Evolutionary conservation across 2,888 invertebrate genomes (phyloP).

Genomic region (Allygus modestus): DNA sequence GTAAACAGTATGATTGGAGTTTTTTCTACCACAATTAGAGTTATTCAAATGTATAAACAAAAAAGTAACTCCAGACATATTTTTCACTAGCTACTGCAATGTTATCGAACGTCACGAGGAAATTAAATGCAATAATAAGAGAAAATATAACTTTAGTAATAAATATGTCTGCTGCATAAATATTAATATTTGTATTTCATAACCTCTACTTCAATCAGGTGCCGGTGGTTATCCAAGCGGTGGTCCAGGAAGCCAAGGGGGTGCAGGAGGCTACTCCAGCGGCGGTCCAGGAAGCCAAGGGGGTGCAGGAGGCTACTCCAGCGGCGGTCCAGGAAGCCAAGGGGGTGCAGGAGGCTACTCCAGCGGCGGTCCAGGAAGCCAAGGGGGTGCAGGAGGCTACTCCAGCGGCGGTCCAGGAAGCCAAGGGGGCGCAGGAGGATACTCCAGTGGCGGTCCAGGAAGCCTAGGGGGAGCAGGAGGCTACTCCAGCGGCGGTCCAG

Average conservation of each 20-base stretch:
- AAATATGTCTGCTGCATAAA: no score
- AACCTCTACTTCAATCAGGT: background rate
- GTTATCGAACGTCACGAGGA: no score
- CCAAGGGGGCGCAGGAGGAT: background rate
- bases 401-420: background rate
- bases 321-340: conserved; percentile 23
- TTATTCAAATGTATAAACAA: no score
- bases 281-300: conserved; percentile 4
- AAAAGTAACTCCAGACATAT: no score
- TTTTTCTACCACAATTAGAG: no score
- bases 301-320: background rate
- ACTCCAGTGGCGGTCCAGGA: conserved; percentile 10
- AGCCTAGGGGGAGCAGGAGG: background rate
- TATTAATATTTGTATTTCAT: no score
- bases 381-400: conserved; percentile 57
- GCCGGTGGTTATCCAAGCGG: conserved; percentile 69
- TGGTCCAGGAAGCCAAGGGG: conserved; percentile 59
- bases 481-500: background rate
- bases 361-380: background rate
- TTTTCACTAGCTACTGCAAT: no score
- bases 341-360: no score
- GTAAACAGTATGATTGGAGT: no score
- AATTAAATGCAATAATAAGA: no score
- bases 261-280: background rate
- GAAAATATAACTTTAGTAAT: no score